A percentile compares a stretch with the other conserved stretches of the same genome.
Conservation (phyloP, 1,140 invertebrate species). For the Heliconius hewitsoni region DNA sequence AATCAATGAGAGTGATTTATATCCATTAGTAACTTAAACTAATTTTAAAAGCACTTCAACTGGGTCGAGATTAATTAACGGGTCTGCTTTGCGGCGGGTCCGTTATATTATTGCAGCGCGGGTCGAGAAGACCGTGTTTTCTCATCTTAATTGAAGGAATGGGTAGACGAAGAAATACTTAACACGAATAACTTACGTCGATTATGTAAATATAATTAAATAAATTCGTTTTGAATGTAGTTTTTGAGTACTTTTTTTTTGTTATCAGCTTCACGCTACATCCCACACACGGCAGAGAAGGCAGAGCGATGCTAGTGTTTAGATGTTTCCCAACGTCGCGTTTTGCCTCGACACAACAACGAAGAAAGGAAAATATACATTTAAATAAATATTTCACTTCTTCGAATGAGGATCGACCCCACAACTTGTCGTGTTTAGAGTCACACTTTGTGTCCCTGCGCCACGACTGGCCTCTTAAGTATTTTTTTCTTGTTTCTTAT, state of each 20-base stretch:
- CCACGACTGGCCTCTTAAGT: too few species aligned
- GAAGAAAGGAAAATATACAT: too few species aligned
- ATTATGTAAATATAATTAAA: constrained; percentile 40
- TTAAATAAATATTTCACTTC: too few species aligned
- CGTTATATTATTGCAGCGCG: constrained; percentile 43
- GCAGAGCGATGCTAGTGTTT: too few species aligned
- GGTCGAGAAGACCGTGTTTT: constrained; percentile 47
- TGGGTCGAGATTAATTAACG: constrained; percentile 41
- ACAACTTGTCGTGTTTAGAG: too few species aligned
- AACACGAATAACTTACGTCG: constrained; percentile 51
- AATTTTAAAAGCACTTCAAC: constrained; percentile 34
- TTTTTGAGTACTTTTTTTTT: not conserved
- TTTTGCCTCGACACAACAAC: too few species aligned
- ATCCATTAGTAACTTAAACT: constrained; percentile 21
- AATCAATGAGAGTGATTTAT: constrained; percentile 11
- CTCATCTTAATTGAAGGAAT: constrained; percentile 58
- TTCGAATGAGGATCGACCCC: too few species aligned
- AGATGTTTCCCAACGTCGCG: too few species aligned
- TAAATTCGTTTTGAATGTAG: constrained; percentile 22
- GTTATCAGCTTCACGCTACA: not conserved
- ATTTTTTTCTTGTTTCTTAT: too few species aligned
- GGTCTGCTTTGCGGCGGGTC: constrained; percentile 39
- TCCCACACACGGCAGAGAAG: too few species aligned
- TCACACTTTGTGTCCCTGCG: too few species aligned
- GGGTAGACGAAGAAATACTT: constrained; percentile 47